Evolutionary conservation across 1,140 invertebrate species (phyloP).

Genomic region (Druon quercuslanigerum): DNA sequence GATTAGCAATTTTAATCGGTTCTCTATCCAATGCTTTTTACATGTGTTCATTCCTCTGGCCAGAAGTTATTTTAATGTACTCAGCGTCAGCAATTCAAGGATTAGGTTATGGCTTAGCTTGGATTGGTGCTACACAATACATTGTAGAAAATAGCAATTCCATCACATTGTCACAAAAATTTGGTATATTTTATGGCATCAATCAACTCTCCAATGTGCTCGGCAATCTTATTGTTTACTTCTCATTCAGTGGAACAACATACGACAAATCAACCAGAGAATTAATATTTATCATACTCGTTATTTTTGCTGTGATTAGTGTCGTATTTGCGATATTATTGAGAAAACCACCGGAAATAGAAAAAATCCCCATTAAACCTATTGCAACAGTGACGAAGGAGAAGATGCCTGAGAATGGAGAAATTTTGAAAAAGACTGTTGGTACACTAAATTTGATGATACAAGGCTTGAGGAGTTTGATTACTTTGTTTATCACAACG

Average conservation of each 20-base stretch:
- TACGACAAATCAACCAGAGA: slow-evolving; percentile 81
- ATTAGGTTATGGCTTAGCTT: slow-evolving; percentile 90
- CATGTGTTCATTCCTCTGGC: slow-evolving; percentile 89
- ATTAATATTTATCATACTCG: slow-evolving; percentile 86
- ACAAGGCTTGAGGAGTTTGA: slow-evolving; percentile 79
- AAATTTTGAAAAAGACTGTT: slow-evolving; percentile 36
- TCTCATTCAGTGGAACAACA: slow-evolving; percentile 82
- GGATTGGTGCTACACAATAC: slow-evolving; percentile 96
- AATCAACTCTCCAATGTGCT: slow-evolving; percentile 92
- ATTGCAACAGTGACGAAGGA: slow-evolving; percentile 70
- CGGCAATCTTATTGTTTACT: slow-evolving; percentile 95
- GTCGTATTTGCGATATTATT: slow-evolving; percentile 82
- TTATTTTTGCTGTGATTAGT: slow-evolving; percentile 81
- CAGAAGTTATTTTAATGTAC: slow-evolving; percentile 89
- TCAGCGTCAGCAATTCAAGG: slow-evolving; percentile 89
- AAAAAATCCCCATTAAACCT: slow-evolving; percentile 71
- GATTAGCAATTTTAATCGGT: slow-evolving; percentile 90
- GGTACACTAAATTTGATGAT: neutral
- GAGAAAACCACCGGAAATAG: slow-evolving; percentile 74
- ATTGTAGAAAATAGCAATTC: slow-evolving; percentile 92
- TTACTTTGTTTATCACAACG: slow-evolving; percentile 83
- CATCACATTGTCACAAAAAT: slow-evolving; percentile 93
- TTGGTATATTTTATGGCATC: slow-evolving; percentile 96
- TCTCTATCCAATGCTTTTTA: slow-evolving; percentile 80
- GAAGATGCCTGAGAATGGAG: slow-evolving; percentile 75